Evolutionary conservation across 2,888 invertebrate species (phyloP), one percentile per base, ranked within the genome.

Genomic region (Ennomos quercinarius): DNA sequence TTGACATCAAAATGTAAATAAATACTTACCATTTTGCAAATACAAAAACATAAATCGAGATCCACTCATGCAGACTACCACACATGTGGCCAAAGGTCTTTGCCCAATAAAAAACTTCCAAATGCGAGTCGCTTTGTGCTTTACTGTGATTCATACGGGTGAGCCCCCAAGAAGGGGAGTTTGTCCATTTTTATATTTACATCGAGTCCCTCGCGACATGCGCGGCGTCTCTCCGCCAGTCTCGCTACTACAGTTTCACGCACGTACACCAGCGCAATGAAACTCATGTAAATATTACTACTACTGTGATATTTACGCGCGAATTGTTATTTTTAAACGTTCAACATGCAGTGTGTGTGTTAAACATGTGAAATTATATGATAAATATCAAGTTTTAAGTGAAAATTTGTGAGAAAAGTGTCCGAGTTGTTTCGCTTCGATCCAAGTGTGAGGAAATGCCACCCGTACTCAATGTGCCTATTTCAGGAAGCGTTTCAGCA

Each of bases 121-220:
- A 78, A 72, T 77, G 76, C 74, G 71, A 78, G 74, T 78, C 77
- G 78, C 78, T 83, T 76, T 74, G 80, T 86, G 81, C 78, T 82
- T 82, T 80, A 85, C 84, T 76, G 89, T 91, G 91, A 92, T 90
- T 91, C 89, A 91, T 89, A 79, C 80, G 87, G 83, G 84, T 86
- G 87, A 88, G 84, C 87, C 86, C 87, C 78, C 79, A 81, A 74
- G 89, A 90, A 91, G 92, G 91, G 91, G 91, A 91, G 90, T 87
- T 88, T 87, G 84, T 89, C 85, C 90, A 91, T 91, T 92, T 91
- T 92, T 92, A 91, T 91, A 91, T 91, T 91, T 92, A 89, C 87
- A 86, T 78, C 88, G 87, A 81, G 84, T 87, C 89, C 87, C 90
- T 87, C 84, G 81, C 83, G 91, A 90, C 91, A 91, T 91, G 91